Conservation (phyloP, 2,113 vertebrate species). For the Pardalotus punctatus region DNA sequence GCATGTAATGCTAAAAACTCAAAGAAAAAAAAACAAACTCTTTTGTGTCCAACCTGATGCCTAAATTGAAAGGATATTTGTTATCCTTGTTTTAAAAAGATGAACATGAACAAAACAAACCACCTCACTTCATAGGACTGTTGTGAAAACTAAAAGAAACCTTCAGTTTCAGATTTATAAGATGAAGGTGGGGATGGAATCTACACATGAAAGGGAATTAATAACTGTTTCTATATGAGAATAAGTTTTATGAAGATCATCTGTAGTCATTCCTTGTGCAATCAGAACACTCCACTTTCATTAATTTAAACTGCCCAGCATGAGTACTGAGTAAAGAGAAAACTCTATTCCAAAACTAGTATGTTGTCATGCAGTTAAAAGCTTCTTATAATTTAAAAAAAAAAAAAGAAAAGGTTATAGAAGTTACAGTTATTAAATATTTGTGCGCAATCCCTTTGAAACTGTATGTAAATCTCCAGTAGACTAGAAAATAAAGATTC, state of each 20-base stretch:
- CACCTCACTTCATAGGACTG: background rate
- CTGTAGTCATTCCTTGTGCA: background rate
- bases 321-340: background rate
- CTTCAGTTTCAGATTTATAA: background rate
- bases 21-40: background rate
- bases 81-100: background rate
- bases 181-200: background rate
- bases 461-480: background rate
- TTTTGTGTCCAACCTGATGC: background rate
- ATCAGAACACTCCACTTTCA: accelerated
- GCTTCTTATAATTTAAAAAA: background rate
- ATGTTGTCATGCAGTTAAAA: background rate
- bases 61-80: background rate
- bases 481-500: background rate
- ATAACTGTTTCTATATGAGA: background rate
- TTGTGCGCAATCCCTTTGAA: background rate
- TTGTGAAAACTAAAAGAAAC: background rate
- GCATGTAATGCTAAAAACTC: background rate
- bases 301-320: background rate
- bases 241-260: background rate
- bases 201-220: background rate
- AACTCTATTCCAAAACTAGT: background rate
- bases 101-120: background rate
- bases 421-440: background rate
- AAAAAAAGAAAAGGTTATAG: background rate